A percentile compares a stretch with the other conserved stretches of the same genome.
phyloP scores from a whole-genome alignment of 2,113 vertebrate genomes.

The Dasypus novemcinctus region DNA sequence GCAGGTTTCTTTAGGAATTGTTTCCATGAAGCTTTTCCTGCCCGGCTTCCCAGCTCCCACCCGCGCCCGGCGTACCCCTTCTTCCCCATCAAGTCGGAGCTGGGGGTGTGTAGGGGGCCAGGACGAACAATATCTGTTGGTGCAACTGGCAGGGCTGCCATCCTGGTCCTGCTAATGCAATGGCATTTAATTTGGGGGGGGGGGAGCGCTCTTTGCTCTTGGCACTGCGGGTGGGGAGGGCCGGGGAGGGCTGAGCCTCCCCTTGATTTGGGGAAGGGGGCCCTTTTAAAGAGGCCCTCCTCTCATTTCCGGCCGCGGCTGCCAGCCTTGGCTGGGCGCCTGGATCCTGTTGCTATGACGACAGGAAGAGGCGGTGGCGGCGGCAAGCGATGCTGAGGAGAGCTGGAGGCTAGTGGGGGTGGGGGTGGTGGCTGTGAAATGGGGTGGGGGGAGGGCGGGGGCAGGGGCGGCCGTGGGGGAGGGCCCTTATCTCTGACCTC shows the following conservation, averaged over 20 bases:
- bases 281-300: slow-evolving; percentile 66
- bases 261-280: background rate
- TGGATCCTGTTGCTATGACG: slow-evolving; percentile 78
- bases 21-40: background rate
- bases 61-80: background rate
- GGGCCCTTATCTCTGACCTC: background rate
- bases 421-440: slow-evolving; percentile 67
- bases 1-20: background rate
- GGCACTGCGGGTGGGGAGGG: background rate
- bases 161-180: background rate
- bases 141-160: background rate
- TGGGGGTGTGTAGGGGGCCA: background rate
- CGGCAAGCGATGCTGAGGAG: slow-evolving; percentile 68
- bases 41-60: background rate
- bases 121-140: background rate
- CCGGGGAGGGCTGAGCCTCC: background rate
- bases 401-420: slow-evolving; percentile 74
- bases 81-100: background rate
- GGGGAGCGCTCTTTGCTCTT: background rate
- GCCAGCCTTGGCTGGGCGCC: slow-evolving; percentile 75
- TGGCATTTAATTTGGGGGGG: background rate
- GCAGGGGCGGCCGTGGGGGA: background rate
- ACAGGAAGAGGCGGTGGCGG: slow-evolving; percentile 79
- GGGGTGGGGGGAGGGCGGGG: slow-evolving; percentile 65
- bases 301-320: slow-evolving; percentile 74